phyloP scores from a whole-genome alignment of 2,797 vertebrate genomes.

The Thalassophryne amazonica region DNA sequence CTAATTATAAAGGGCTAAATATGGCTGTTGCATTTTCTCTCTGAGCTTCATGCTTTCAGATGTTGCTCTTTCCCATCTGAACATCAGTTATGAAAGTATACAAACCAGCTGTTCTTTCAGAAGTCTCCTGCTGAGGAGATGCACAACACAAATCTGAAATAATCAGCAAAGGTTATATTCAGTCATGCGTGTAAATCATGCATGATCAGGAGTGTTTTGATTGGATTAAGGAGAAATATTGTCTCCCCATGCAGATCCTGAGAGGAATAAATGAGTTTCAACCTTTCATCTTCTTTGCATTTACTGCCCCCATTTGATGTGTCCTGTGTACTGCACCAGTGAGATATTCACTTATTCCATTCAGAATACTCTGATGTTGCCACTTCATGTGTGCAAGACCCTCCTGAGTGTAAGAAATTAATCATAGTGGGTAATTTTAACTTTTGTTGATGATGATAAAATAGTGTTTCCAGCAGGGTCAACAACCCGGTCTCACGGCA shows the following conservation, averaged over 20 bases:
- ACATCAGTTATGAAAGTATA: background rate
- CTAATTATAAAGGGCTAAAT: slow-evolving; percentile 62
- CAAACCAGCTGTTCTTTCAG: background rate
- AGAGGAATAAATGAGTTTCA: background rate
- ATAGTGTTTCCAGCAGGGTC: too few relatives aligned
- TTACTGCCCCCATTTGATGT: slow-evolving; percentile 64
- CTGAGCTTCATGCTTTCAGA: slow-evolving; percentile 25
- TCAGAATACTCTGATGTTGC: too few relatives aligned
- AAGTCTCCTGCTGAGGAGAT: background rate
- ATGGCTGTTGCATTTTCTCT: slow-evolving; percentile 43
- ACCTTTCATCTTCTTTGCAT: slow-evolving; percentile 29
- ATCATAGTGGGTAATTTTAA: too few relatives aligned
- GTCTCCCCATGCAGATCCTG: background rate
- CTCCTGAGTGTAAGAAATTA: too few relatives aligned
- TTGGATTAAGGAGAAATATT: background rate
- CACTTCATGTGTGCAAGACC: too few relatives aligned
- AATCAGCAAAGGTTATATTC: background rate
- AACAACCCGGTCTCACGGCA: too few relatives aligned
- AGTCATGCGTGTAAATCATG: slow-evolving; percentile 1
- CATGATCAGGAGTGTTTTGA: background rate
- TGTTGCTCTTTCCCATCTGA: slow-evolving; percentile 3
- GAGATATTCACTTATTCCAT: too few relatives aligned
- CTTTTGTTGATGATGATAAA: too few relatives aligned
- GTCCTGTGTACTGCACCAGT: slow-evolving; percentile 1
- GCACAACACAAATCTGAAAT: slow-evolving; percentile 1